Evolutionary conservation across 2,888 invertebrate species (phyloP), one percentile per base, ranked within the genome.

Genomic region (Apamea crenata): DNA sequence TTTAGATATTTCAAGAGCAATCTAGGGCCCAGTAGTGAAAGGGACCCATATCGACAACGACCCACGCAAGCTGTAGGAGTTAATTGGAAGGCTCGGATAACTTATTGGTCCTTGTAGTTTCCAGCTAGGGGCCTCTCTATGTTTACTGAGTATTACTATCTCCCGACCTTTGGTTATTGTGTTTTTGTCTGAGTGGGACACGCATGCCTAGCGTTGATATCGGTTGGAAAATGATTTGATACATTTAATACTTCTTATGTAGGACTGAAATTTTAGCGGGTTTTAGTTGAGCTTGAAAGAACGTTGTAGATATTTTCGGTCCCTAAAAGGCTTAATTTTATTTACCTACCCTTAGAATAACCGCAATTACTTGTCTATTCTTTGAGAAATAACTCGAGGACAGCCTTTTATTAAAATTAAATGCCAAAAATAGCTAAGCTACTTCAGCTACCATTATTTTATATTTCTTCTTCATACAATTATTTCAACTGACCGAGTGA

Each of bases 21-120:
- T 76, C 65, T 71, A 56, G 68, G 12, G 36, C 74, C 53, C 72
- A 56, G 65, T 25, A 68, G 5, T 74, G 72, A 87, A 72, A 74
- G 47, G 56, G 68, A 66, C 10, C 44, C 32, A 47, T 84, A 86
- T 79, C 66, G 59, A 68, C 47, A 59, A 53, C 77, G 56, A 77
- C 81, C 59, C 81, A 85, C 81, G 72, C 78, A 81, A 84, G 68
- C 74, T 74, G 78, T 76, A 50, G 56, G 44, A 81, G 85, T 84
- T 86, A 86, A 86, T 86, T 86, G 81, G 78, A 87, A 78, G 78
- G 81, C 81, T 87, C 81, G 66, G 72, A 75, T 85, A 84, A 79
- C 78, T 79, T 86, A 87, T 81, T 87, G 85, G 72, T 79, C 29
- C 72, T 87, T 73, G 73, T 66, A 74, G 71, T 71, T 53, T 71